Percentiles rank a stretch among this genome's conserved stretches.
These are phyloP conservation scores for Amphipyra tragopoginis DNA, from an alignment of 2,888 invertebrate species.

Conservation along the genomic window DNA sequence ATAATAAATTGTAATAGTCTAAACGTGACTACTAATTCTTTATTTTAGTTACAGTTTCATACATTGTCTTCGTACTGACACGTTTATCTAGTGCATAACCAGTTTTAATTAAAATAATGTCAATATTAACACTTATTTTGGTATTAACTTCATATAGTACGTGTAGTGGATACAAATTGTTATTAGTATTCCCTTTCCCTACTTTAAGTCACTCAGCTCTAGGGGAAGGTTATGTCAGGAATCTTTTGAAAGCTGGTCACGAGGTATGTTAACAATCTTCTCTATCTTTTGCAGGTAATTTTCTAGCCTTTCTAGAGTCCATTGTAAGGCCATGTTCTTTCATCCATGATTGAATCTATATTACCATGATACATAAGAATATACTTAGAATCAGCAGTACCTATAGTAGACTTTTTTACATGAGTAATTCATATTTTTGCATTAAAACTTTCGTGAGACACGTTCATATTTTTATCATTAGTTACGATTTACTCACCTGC, in stretches of 20 bases:
- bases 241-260: conserved; percentile 12
- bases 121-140: conserved; percentile 6
- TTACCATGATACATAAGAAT: too few relatives aligned
- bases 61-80: conserved; percentile 4
- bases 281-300: too few relatives aligned
- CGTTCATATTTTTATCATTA: too few relatives aligned
- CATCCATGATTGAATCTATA: too few relatives aligned
- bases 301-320: too few relatives aligned
- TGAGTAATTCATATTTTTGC: too few relatives aligned
- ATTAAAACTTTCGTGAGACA: too few relatives aligned
- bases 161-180: conserved; percentile 13
- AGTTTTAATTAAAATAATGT: background rate
- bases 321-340: too few relatives aligned
- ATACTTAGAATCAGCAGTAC: too few relatives aligned
- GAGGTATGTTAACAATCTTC: conserved; percentile 5
- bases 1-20: conserved; percentile 4
- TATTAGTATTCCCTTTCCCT: conserved; percentile 13
- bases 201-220: conserved; percentile 2
- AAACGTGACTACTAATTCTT: conserved; percentile 10
- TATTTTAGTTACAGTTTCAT: conserved; percentile 1
- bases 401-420: too few relatives aligned
- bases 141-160: conserved; percentile 6
- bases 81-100: background rate
- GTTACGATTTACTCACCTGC: too few relatives aligned
- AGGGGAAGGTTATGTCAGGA: conserved; percentile 13